Base-by-base conservation (phyloP, 1,140 invertebrate species). In the Protaetia brevitarsis region DNA sequence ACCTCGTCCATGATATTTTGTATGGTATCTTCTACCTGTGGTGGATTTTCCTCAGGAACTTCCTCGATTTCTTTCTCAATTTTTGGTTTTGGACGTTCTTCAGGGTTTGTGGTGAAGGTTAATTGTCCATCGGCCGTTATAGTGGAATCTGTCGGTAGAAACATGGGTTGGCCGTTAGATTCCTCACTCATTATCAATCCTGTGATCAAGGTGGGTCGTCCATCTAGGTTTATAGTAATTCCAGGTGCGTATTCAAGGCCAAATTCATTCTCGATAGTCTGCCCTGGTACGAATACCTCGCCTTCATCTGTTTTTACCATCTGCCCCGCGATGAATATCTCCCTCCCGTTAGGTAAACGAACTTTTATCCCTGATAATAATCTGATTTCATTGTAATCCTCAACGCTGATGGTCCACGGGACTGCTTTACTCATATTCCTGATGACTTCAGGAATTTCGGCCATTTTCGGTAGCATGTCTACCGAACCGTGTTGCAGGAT, bases 231-330 rank as follows among this genome's bases (percentile, higher is more conserved):
- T 7, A 91, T 82, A 37, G 86, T 90, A 51, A 91, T 82, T 1
- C 90, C 90, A 26, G 90, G 88, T 57, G 89, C 84, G 76, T 91
- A 93, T 63, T 84, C 78, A 23, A 82, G 79, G 11, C 88, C 88
- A 65, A 83, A 78, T 36, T 87, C 85, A 7, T 87, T 89, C 69
- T 86, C 79, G n/a, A 91, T 77, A 6, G 88, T 88, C 77, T 90
- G 88, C 21, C 89, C 89, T 2, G 89, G 88, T 5, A 91, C 82
- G 75, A 91, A 92, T 27, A 88, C 75, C 57, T 84, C 80, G 3
- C 89, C 89, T 62, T 82, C 81, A 57, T 87, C 85, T 0, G 88
- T 89, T 31, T 86, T 82, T n/a, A 90, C 77, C 59, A 87, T 85
- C 81, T 89, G 87, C 1, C 89, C 89, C 21, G 84, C 81, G 28